A percentile compares a stretch with the other conserved stretches of the same genome.
Conservation (phyloP, 2,888 invertebrate species). For the Dyspetes luteomarginatus region DNA sequence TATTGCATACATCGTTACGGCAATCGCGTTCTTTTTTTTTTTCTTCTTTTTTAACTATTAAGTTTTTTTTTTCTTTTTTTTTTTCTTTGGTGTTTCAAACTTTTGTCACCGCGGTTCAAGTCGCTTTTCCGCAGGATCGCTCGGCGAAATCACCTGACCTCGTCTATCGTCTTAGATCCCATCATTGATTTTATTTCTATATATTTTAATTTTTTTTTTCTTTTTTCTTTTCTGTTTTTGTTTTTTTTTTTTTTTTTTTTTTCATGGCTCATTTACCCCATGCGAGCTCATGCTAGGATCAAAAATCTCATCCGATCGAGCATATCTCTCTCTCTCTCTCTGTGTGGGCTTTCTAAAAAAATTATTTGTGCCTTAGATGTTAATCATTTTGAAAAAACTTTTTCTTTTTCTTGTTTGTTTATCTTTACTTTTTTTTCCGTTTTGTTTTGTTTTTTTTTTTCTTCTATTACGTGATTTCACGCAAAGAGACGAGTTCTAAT, state of each 20-base stretch:
- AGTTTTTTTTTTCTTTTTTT: conserved; percentile 35
- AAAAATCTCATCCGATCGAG: conserved; percentile 21
- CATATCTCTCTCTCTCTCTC: too few relatives aligned
- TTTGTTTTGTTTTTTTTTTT: conserved; percentile 15
- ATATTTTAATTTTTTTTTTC: background rate
- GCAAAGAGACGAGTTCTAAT: conserved; percentile 55
- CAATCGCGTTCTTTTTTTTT: conserved; percentile 62
- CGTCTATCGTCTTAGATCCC: conserved; percentile 16
- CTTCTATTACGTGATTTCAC: conserved; percentile 50
- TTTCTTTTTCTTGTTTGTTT: conserved; percentile 11
- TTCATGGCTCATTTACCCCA: too few relatives aligned
- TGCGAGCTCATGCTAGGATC: background rate
- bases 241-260: too few relatives aligned
- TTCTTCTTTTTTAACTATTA: conserved; percentile 33
- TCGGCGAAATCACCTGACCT: conserved; percentile 48
- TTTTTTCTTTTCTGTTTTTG: too few relatives aligned
- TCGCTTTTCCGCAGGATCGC: conserved; percentile 41
- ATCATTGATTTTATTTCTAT: conserved; percentile 24
- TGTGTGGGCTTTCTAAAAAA: conserved; percentile 53
- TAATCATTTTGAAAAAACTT: conserved; percentile 57
- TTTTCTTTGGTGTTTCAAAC: conserved; percentile 63
- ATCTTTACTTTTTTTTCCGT: conserved; percentile 18
- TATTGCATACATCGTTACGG: conserved; percentile 77
- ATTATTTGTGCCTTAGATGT: conserved; percentile 62
- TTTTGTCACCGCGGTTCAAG: background rate